Evolutionary conservation across 2,797 vertebrate genomes (phyloP).

Genomic region (Chiroxiphia lanceolata): DNA sequence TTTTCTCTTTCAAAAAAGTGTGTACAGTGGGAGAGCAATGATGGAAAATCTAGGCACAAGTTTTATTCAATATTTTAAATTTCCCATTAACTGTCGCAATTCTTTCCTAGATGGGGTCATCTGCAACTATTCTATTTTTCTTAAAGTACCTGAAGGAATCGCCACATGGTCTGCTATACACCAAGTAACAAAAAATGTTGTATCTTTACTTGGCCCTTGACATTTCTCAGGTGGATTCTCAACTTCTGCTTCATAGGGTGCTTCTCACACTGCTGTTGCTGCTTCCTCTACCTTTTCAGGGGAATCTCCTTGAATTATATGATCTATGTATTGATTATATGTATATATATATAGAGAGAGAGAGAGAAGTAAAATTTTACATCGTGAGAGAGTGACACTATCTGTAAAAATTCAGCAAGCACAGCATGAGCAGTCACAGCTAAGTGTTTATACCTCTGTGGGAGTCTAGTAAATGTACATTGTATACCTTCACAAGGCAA

Average conservation of each 20-base stretch:
- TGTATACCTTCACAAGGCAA: neutral
- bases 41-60: neutral
- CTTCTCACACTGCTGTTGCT: neutral
- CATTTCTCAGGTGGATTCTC: neutral
- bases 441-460: neutral
- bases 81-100: neutral
- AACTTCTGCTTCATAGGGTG: neutral
- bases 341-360: too few species aligned
- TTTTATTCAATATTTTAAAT: neutral
- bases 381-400: neutral
- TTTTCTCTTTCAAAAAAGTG: accelerated
- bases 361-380: neutral
- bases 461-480: neutral
- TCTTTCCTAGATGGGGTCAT: neutral
- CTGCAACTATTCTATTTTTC: neutral
- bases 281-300: neutral
- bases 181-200: neutral
- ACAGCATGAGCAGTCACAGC: neutral
- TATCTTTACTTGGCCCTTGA: neutral
- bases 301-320: neutral
- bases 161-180: neutral
- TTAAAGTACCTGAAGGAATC: neutral
- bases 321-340: neutral
- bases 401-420: neutral
- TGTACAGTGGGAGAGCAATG: neutral